Evolutionary conservation across 2,113 vertebrate species (phyloP), one percentile per base, ranked within the genome.

Genomic region (Mirounga angustirostris): DNA sequence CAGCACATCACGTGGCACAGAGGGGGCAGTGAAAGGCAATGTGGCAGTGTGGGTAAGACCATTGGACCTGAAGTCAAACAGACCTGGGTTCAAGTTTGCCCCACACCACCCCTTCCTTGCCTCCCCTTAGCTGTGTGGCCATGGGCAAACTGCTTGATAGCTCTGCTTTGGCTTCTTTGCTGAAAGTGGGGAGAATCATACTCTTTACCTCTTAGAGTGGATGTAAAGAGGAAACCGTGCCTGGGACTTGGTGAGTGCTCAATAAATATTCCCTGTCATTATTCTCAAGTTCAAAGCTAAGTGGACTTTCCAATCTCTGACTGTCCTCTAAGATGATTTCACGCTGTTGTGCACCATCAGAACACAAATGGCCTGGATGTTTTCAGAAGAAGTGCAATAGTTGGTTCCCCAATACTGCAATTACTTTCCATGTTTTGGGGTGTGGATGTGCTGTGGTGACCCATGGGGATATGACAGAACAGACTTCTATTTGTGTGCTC

Each of bases 401-500:
- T 50, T 1, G 11, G 19, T 61, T 95, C 59, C 58, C 73, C 19
- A 63, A 5, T 69, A 56, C 43, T 59, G 19, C 16, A 21, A 9
- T 93, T 63, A 13, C 40, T 78, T 89, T 63, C 58, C 7, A 2
- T 79, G 56, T 82, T 91, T 91, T 92, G 65, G 84, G 63, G 30
- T 82, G 5, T 85, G 56, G 73, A 56, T 10, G 1, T 21, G 26
- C 73, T 10, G 59, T 36, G 67, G 81, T 78, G 52, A 86, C 71
- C 76, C 69, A 7, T 0, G 10, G 91, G 84, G 50, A 36, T 59
- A 63, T 33, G 91, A 43, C n/a, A 94, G 78, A 93, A 63, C 21
- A 43, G 61, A 88, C 65, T 69, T 78, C 76, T 85, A 46, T 95
- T 82, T 98, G 82, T 80, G 81, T 94, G 85, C 84, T 61, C 15